Conservation (phyloP, 2,113 vertebrate species). For the Festucalex cinctus region DNA sequence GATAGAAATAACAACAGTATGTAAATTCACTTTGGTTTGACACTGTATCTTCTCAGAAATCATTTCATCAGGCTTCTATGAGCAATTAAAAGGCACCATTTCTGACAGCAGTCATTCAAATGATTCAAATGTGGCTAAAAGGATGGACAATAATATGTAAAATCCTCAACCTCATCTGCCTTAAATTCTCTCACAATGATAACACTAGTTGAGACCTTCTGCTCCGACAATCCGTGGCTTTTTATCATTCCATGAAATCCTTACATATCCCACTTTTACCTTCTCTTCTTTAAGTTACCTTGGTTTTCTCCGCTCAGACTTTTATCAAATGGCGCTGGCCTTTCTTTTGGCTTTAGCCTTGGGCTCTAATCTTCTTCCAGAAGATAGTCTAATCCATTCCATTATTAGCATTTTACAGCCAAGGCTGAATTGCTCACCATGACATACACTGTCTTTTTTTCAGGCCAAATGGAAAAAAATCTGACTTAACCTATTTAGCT, state of each 20-base stretch:
- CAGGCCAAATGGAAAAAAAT: constrained; percentile 27
- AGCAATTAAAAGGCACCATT: constrained; percentile 39
- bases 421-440: constrained; percentile 50
- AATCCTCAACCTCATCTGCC: constrained; percentile 29
- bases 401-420: constrained; percentile 71
- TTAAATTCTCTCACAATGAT: constrained; percentile 52
- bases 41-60: constrained; percentile 44
- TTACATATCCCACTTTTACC: constrained; percentile 58
- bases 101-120: constrained; percentile 28
- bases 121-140: constrained; percentile 24
- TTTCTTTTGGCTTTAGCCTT: constrained; percentile 64
- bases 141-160: constrained; percentile 13
- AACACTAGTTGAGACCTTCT: constrained; percentile 55
- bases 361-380: constrained; percentile 68
- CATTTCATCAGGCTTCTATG: constrained; percentile 3
- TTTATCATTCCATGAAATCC: constrained; percentile 55
- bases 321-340: constrained; percentile 58
- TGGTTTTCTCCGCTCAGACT: constrained; percentile 33
- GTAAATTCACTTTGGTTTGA: constrained; percentile 38
- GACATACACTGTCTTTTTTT: constrained; percentile 26
- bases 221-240: constrained; percentile 50
- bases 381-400: constrained; percentile 69
- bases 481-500: constrained; percentile 28
- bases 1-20: constrained; percentile 38
- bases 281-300: constrained; percentile 51